These are phyloP conservation scores for Sarcophaga peregrina DNA, from an alignment of 1,140 invertebrate genomes.

Conservation along the genomic window DNA sequence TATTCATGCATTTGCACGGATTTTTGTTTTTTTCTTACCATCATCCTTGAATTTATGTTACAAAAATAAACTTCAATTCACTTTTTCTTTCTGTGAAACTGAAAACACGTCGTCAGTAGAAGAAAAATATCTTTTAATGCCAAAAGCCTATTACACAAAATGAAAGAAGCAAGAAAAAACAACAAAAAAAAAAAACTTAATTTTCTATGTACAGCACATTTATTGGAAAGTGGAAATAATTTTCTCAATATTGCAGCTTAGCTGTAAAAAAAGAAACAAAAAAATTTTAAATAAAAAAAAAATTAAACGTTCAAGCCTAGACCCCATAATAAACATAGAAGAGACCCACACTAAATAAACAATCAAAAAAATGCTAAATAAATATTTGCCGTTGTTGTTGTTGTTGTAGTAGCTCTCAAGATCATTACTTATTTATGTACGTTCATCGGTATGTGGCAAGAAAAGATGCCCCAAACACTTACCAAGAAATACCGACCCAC, in stretches of 20 bases:
- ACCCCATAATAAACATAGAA: not conserved
- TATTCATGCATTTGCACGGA: too few relatives aligned
- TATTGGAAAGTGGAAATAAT: constrained; percentile 37
- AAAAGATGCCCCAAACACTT: too few relatives aligned
- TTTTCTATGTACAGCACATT: constrained; percentile 20
- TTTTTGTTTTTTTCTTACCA: too few relatives aligned
- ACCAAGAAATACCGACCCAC: too few relatives aligned
- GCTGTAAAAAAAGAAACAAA: too few relatives aligned
- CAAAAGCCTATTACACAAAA: constrained; percentile 10
- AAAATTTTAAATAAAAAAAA: too few relatives aligned
- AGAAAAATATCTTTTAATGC: constrained; percentile 11
- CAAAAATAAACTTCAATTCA: constrained; percentile 37
- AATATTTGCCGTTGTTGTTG: too few relatives aligned
- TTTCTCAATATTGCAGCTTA: not conserved
- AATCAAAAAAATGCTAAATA: not conserved
- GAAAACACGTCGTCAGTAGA: constrained; percentile 27
- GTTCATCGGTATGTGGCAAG: too few relatives aligned
- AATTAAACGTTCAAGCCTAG: not conserved
- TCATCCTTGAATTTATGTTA: constrained; percentile 25
- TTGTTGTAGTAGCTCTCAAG: too few relatives aligned
- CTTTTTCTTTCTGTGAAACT: constrained; percentile 38
- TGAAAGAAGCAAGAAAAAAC: too few relatives aligned
- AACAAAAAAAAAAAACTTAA: not conserved
- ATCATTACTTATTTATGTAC: too few relatives aligned
- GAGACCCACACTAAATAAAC: not conserved